Conservation (phyloP, 2,113 vertebrate genomes). For the Aptenodytes forsteri region DNA sequence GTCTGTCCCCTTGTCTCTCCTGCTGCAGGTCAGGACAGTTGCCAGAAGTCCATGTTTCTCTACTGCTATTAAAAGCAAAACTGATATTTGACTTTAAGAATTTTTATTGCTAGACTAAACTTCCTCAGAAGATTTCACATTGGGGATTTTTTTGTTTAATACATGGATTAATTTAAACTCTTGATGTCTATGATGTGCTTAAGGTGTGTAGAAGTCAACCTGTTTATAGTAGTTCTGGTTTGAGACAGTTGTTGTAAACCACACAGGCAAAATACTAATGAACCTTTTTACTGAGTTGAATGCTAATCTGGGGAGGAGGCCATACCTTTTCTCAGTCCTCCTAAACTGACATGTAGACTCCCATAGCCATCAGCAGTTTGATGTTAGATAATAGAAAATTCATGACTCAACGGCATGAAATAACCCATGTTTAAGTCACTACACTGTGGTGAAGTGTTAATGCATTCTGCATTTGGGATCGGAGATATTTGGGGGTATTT, state of each 20-base stretch:
- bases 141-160: neutral
- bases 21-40: neutral
- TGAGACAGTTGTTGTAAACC: neutral
- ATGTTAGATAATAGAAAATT: neutral
- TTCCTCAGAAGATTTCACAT: neutral
- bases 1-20: conserved; percentile 12
- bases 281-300: neutral
- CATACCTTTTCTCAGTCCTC: neutral
- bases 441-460: neutral
- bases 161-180: neutral
- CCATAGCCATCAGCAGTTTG: neutral
- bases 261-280: neutral
- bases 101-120: neutral
- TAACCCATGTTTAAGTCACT: neutral
- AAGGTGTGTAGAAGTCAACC: neutral
- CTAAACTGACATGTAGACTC: neutral
- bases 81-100: conserved; percentile 7
- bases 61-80: conserved; percentile 38
- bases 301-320: neutral
- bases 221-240: neutral
- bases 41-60: conserved; percentile 21
- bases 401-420: neutral
- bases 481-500: neutral
- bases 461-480: accelerated
- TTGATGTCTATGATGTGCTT: neutral